These are phyloP conservation scores for Malacoraja senta DNA, from an alignment of 2,797 vertebrate genomes.

Conservation along the genomic window DNA sequence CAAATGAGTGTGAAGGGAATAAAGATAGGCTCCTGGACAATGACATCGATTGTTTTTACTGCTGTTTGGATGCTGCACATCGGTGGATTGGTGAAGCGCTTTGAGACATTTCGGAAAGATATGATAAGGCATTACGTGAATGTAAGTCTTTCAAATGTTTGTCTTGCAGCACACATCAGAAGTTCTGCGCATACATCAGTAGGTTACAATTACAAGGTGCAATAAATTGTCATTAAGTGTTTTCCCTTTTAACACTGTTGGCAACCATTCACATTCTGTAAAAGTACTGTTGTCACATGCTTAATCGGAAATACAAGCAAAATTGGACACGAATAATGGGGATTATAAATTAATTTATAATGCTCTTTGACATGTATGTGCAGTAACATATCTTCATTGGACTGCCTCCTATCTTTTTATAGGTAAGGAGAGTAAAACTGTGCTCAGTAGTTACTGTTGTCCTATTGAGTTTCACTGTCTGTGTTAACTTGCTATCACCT, in stretches of 20 bases:
- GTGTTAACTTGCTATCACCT: too few relatives aligned
- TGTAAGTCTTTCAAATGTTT: not conserved
- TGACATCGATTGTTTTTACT: not conserved
- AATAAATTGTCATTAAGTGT: not conserved
- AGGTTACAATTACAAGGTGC: not conserved
- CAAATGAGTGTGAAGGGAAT: not conserved
- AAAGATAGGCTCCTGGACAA: too few relatives aligned
- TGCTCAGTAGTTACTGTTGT: too few relatives aligned
- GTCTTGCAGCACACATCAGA: not conserved
- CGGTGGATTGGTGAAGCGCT: not conserved
- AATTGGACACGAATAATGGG: not conserved
- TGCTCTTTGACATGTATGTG: not conserved
- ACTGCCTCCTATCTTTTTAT: too few relatives aligned
- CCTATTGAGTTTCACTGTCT: too few relatives aligned
- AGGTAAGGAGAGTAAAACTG: too few relatives aligned
- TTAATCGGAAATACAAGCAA: constrained; percentile 1
- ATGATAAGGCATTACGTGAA: constrained; percentile 14
- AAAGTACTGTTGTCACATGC: not conserved
- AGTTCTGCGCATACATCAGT: not conserved
- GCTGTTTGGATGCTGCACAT: not conserved
- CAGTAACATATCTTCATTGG: not conserved
- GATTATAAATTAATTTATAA: constrained; percentile 21
- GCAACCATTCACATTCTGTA: not conserved
- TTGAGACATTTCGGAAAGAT: not conserved
- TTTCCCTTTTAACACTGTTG: not conserved